These are phyloP conservation scores for Trichosurus vulpecula DNA, from an alignment of 2,797 vertebrate genomes.

Conservation along the genomic window DNA sequence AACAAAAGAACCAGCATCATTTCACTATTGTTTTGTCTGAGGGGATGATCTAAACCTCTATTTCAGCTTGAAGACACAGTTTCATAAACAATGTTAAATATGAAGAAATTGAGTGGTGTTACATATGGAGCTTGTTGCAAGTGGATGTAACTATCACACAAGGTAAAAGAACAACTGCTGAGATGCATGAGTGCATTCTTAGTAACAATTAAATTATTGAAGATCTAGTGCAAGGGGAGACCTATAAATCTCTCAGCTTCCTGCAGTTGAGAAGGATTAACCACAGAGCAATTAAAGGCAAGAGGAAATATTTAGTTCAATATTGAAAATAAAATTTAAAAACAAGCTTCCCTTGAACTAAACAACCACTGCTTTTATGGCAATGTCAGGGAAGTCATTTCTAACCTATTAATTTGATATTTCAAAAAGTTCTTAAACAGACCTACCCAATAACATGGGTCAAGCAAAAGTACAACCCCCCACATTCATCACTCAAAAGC, in stretches of 20 bases:
- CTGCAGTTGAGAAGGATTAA: not conserved
- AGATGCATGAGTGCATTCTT: not conserved
- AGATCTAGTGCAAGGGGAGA: not conserved
- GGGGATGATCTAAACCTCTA: not conserved
- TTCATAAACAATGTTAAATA: not conserved
- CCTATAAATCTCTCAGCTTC: not conserved
- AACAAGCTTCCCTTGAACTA: not conserved
- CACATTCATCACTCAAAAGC: not conserved
- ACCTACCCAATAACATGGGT: not conserved
- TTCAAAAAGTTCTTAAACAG: not conserved
- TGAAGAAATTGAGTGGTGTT: not conserved
- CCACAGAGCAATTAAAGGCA: constrained; percentile 1
- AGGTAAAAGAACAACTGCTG: not conserved
- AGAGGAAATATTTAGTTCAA: not conserved
- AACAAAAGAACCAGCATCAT: not conserved
- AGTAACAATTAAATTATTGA: constrained; percentile 11
- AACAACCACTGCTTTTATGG: not conserved
- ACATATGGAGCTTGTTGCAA: not conserved
- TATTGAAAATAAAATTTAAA: constrained; percentile 22
- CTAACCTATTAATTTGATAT: not conserved
- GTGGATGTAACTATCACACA: not conserved
- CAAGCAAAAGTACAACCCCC: not conserved
- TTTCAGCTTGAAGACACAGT: not conserved
- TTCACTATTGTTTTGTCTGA: not conserved
- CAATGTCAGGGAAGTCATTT: not conserved